A percentile compares a stretch with the other conserved stretches of the same genome.
Evolutionary conservation across 2,113 vertebrate species (phyloP).

Genomic region (Gambusia affinis): DNA sequence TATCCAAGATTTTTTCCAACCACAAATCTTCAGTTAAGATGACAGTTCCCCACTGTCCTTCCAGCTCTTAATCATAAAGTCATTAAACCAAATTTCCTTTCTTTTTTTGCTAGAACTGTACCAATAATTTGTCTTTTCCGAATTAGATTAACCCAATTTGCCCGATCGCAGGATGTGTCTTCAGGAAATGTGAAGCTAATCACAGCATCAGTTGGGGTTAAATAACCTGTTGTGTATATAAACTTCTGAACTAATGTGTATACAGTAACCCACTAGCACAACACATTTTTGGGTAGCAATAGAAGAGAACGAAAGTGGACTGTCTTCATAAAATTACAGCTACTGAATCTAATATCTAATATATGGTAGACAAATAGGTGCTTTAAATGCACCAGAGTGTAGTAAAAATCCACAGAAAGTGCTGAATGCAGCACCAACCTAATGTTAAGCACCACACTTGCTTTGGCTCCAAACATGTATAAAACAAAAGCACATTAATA

Average conservation of each 20-base stretch:
- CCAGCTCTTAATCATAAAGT: too few species aligned
- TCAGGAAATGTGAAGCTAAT: background rate
- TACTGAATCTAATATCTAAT: background rate
- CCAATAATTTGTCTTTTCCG: too few species aligned
- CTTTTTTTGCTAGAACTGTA: too few species aligned
- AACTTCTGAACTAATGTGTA: background rate
- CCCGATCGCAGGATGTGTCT: background rate
- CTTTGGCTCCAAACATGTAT: constrained; percentile 31
- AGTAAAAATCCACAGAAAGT: constrained; percentile 25
- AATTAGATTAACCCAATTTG: background rate
- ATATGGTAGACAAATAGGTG: background rate
- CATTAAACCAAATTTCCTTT: too few species aligned
- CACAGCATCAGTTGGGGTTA: background rate
- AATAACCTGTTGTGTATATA: background rate
- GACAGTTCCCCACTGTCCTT: too few species aligned
- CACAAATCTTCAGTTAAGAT: too few species aligned
- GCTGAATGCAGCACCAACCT: constrained; percentile 42
- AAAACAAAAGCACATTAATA: constrained; percentile 44
- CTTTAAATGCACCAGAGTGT: background rate
- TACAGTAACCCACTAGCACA: background rate
- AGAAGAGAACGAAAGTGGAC: background rate
- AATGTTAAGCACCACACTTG: constrained; percentile 56
- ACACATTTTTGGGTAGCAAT: background rate
- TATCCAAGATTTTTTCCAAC: too few species aligned
- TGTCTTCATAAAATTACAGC: background rate